Percentiles rank a stretch among this genome's conserved stretches.
phyloP scores from a whole-genome alignment of 2,888 invertebrate genomes.

The Torymus tubicola region DNA sequence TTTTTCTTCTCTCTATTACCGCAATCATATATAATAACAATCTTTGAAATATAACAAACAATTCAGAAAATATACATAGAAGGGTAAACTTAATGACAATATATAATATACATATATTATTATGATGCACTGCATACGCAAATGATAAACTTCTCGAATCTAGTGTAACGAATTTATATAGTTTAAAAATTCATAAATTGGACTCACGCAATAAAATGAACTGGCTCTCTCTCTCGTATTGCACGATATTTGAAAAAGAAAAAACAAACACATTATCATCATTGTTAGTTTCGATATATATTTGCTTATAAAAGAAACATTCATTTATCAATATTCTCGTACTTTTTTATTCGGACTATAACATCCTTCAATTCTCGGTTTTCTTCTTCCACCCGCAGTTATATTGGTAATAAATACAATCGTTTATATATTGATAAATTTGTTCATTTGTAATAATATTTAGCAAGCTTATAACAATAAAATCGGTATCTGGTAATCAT shows the following conservation, averaged over 20 bases:
- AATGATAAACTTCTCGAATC: slow-evolving; percentile 19
- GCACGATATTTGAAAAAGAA: slow-evolving; percentile 28
- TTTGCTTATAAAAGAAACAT: slow-evolving; percentile 44
- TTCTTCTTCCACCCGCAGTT: neutral
- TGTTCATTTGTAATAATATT: slow-evolving; percentile 33
- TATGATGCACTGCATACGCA: slow-evolving; percentile 22
- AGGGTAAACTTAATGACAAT: neutral
- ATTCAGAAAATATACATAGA: slow-evolving; percentile 19
- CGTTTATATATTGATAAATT: slow-evolving; percentile 49
- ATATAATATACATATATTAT: slow-evolving; percentile 28
- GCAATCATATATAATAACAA: slow-evolving; percentile 17
- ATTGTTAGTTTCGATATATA: slow-evolving; percentile 15
- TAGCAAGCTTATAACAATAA: slow-evolving; percentile 52
- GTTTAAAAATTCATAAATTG: slow-evolving; percentile 25
- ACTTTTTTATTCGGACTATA: slow-evolving; percentile 13
- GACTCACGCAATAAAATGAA: slow-evolving; percentile 28
- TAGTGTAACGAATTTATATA: slow-evolving; percentile 20
- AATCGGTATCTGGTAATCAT: slow-evolving; percentile 33
- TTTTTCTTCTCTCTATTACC: neutral
- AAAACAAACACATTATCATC: slow-evolving; percentile 20
- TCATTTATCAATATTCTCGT: slow-evolving; percentile 37
- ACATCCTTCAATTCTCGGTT: slow-evolving; percentile 16
- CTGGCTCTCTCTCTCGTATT: neutral
- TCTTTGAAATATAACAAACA: slow-evolving; percentile 27
- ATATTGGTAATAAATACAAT: slow-evolving; percentile 37